These are phyloP conservation scores for Acleris emargana DNA, from an alignment of 2,888 invertebrate species.

Conservation along the genomic window DNA sequence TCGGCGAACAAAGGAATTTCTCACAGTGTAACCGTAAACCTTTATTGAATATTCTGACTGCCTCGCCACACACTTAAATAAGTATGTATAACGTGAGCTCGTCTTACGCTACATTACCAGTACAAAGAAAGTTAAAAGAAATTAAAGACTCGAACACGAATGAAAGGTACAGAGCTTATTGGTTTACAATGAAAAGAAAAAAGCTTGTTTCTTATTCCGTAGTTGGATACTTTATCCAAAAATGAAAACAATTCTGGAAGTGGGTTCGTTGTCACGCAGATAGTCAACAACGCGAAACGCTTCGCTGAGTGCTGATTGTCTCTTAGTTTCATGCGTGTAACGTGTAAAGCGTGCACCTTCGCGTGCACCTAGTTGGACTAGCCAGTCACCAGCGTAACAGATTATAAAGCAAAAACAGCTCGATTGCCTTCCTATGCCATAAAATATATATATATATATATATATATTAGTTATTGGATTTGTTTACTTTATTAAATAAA, in stretches of 20 bases:
- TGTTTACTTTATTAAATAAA: no score
- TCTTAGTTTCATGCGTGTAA: no score
- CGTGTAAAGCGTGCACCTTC: no score
- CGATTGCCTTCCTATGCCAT: no score
- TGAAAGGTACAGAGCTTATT: neutral
- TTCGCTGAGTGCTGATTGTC: neutral
- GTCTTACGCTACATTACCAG: neutral
- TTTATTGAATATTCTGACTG: slow-evolving; percentile 24
- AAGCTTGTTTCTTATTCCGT: slow-evolving; percentile 2
- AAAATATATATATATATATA: no score
- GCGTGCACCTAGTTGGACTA: no score
- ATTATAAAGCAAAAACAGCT: no score
- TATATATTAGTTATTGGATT: no score
- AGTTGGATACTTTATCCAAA: slow-evolving; percentile 10
- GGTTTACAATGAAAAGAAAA: slow-evolving; percentile 9
- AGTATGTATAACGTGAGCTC: slow-evolving; percentile 9
- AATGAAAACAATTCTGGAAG: neutral
- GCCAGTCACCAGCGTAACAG: no score
- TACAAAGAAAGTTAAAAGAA: slow-evolving; percentile 10
- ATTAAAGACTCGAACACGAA: slow-evolving; percentile 17
- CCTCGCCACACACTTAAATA: slow-evolving; percentile 11
- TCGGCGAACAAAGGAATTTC: slow-evolving; percentile 30
- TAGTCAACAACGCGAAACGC: slow-evolving; percentile 1
- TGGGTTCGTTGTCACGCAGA: neutral
- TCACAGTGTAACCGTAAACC: slow-evolving; percentile 24